A percentile compares a stretch with the other conserved stretches of the same genome.
These are phyloP conservation scores for Natrix natrix DNA, from an alignment of 2,797 vertebrate genomes.

Conservation along the genomic window DNA sequence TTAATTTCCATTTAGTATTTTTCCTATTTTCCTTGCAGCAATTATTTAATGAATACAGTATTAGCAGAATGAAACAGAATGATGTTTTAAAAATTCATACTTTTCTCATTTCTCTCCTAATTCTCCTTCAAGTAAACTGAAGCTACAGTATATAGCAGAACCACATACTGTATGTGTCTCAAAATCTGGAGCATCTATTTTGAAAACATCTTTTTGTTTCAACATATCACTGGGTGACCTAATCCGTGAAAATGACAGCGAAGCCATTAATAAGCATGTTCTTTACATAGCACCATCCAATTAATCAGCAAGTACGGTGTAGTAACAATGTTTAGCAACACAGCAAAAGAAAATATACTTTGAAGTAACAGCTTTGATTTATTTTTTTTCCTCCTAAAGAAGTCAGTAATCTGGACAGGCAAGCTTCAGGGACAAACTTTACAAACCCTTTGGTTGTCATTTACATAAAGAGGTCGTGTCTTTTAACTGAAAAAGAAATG, in stretches of 20 bases:
- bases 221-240: conserved; percentile 16
- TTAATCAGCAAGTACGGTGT: conserved; percentile 54
- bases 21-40: conserved; percentile 38
- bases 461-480: not conserved
- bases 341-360: conserved; percentile 57
- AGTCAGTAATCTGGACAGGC: conserved; percentile 45
- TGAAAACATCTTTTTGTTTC: conserved; percentile 22
- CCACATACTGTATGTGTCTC: conserved; percentile 17
- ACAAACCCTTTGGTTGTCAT: conserved; percentile 5
- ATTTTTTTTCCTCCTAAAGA: conserved; percentile 37
- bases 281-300: conserved; percentile 37
- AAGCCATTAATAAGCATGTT: conserved; percentile 50
- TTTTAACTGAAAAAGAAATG: not conserved
- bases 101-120: conserved; percentile 18
- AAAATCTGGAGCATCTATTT: conserved; percentile 30
- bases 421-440: conserved; percentile 41
- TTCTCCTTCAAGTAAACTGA: conserved; percentile 35
- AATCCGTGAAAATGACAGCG: conserved; percentile 29
- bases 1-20: conserved; percentile 40
- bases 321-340: conserved; percentile 53
- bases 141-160: conserved; percentile 43
- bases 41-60: conserved; percentile 2
- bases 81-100: conserved; percentile 29
- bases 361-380: conserved; percentile 41
- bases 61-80: conserved; percentile 24